Percentiles rank a stretch among this genome's conserved stretches.
Evolutionary conservation across 2,797 vertebrate genomes (phyloP).

Genomic region (Lacerta bilineata): DNA sequence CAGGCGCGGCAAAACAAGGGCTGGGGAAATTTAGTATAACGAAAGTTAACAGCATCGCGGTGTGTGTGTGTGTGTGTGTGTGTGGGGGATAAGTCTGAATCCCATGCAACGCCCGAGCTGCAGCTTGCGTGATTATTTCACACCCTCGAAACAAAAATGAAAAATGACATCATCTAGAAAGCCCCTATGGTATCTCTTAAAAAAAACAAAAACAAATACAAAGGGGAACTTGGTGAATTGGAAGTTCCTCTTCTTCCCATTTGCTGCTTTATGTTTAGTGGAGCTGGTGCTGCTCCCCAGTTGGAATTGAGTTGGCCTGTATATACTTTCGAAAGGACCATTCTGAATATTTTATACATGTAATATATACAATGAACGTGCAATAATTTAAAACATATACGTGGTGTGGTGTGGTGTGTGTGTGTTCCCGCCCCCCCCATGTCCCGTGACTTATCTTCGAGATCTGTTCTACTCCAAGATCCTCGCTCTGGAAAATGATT

Average conservation of each 20-base stretch:
- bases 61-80: not conserved
- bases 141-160: not conserved
- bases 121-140: not conserved
- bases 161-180: not conserved
- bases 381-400: slow-evolving; percentile 57
- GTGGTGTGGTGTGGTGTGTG: not conserved
- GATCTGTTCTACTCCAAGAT: not conserved
- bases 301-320: slow-evolving; percentile 21
- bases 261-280: slow-evolving; percentile 51
- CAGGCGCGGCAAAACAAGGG: not conserved
- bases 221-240: not conserved
- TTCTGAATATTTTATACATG: slow-evolving; percentile 66
- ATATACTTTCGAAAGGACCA: slow-evolving; percentile 49
- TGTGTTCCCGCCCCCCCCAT: not conserved
- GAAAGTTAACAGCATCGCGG: no score
- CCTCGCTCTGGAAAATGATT: not conserved
- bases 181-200: not conserved
- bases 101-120: no score
- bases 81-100: not conserved
- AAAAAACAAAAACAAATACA: no score
- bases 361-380: slow-evolving; percentile 67
- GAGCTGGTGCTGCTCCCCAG: slow-evolving; percentile 8
- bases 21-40: not conserved
- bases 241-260: not conserved
- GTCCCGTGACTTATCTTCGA: not conserved